phyloP scores from a whole-genome alignment of 2,888 invertebrate species.

The Branchipolynoe longqiensis region DNA sequence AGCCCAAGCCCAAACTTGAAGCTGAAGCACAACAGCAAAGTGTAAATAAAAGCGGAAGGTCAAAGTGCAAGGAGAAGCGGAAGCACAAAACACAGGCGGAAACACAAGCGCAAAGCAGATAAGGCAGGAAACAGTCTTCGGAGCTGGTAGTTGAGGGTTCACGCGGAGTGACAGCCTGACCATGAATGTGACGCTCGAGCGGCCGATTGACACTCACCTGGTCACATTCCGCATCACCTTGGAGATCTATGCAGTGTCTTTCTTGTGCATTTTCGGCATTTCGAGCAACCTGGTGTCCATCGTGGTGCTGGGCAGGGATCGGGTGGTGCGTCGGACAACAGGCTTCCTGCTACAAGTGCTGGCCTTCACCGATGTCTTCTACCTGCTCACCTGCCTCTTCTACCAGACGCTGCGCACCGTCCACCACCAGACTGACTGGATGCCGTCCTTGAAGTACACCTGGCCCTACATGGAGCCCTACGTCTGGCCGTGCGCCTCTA shows the following conservation, averaged over 20 bases:
- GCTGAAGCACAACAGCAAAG: too few species aligned
- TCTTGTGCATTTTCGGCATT: conserved; percentile 68
- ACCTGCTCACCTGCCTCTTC: conserved; percentile 67
- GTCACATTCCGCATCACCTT: conserved; percentile 60
- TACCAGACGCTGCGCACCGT: conserved; percentile 67
- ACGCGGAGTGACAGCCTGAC: neutral
- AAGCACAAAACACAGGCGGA: too few species aligned
- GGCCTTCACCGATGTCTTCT: conserved; percentile 65
- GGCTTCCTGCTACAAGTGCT: conserved; percentile 68
- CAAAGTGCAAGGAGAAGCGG: too few species aligned
- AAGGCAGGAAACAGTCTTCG: too few species aligned
- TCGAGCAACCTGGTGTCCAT: conserved; percentile 66
- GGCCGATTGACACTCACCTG: conserved; percentile 25
- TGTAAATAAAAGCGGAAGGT: too few species aligned
- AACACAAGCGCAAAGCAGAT: too few species aligned
- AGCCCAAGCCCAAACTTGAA: too few species aligned
- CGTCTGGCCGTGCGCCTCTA: conserved; percentile 67
- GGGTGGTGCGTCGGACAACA: conserved; percentile 65
- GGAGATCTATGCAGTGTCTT: conserved; percentile 66
- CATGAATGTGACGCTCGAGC: conserved; percentile 22
- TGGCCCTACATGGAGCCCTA: conserved; percentile 67
- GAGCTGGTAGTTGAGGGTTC: too few species aligned
- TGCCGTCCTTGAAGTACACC: conserved; percentile 52
- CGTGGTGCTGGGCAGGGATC: conserved; percentile 67
- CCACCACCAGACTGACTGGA: conserved; percentile 59